Evolutionary conservation across 2,888 invertebrate species (phyloP), one percentile per base, ranked within the genome.

Genomic region (Heliconius cydno): DNA sequence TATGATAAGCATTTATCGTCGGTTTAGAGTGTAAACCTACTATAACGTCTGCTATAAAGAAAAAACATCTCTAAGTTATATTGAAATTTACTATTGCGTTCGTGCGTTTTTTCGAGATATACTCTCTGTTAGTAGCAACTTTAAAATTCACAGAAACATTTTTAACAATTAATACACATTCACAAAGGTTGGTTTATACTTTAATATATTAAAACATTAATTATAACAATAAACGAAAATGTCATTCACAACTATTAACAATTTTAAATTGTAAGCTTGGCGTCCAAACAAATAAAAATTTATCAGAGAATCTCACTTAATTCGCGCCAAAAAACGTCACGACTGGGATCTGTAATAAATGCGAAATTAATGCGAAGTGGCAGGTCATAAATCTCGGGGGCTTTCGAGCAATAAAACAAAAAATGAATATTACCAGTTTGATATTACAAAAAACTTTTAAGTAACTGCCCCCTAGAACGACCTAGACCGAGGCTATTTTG

Each of bases 291-390:
- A 73, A 73, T 73, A 60, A 73, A 73, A 73, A 73, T 73, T 73
- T 73, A 80, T 79, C 78, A 78, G 76, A 10, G 46, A 68, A 77
- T 79, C 68, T 52, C 76, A 78, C 57, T 79, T 79, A 80, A 80
- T 81, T 79, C 67, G 60, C 65, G 28, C 75, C 75, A 76, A 81
- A 80, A 80, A 79, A 80, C 76, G 79, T 78, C 75, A 77, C 74
- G 76, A 76, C 86, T 89, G 84, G 87, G 89, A 89, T 90, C 90
- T 66, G 90, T 93, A 92, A 94, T 93, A 90, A 93, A 94, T 93
- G 92, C 87, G 91, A 92, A 91, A 94, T 94, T 93, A 93, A 94
- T 94, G 91, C 93, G 92, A 93, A 94, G 91, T 92, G 92, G 90
- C 88, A 88, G 88, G 89, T 90, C 86, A 92, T 94, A 93, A 94